A percentile compares a stretch with the other conserved stretches of the same genome.
Evolutionary conservation across 2,797 vertebrate genomes (phyloP).

Genomic region (Pteronotus mesoamericanus): DNA sequence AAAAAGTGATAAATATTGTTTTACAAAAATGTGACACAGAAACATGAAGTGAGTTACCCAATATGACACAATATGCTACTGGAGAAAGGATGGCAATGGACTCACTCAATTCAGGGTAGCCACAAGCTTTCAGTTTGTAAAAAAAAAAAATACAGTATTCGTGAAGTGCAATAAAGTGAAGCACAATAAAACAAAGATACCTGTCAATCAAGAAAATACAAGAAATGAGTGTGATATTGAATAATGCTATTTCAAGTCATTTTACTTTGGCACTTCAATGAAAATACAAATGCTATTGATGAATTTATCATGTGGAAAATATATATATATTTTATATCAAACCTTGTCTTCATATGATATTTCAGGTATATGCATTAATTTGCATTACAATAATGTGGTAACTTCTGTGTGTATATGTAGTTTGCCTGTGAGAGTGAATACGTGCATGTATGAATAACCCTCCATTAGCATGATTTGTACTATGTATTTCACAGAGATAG

Average conservation of each 20-base stretch:
- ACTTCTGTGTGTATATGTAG: neutral
- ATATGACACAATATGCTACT: neutral
- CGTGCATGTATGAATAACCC: neutral
- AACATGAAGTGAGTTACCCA: neutral
- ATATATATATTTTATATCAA: neutral
- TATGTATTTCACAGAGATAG: neutral
- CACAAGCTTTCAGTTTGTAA: neutral
- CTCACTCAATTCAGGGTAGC: neutral
- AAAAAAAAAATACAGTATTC: neutral
- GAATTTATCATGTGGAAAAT: neutral
- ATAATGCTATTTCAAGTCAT: conserved; percentile 48
- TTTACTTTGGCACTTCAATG: neutral
- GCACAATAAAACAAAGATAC: neutral
- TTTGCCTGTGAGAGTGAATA: neutral
- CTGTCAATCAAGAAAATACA: conserved; percentile 52
- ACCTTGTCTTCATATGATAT: neutral
- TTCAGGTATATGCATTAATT: conserved; percentile 1
- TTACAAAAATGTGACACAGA: neutral
- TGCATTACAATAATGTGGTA: neutral
- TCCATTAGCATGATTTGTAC: neutral
- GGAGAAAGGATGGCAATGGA: neutral
- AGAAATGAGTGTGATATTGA: conserved; percentile 42
- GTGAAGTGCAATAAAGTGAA: neutral
- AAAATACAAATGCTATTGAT: neutral
- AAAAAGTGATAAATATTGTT: neutral